These are phyloP conservation scores for Latrodectus geometricus DNA, from an alignment of 1,140 invertebrate genomes.

Conservation along the genomic window DNA sequence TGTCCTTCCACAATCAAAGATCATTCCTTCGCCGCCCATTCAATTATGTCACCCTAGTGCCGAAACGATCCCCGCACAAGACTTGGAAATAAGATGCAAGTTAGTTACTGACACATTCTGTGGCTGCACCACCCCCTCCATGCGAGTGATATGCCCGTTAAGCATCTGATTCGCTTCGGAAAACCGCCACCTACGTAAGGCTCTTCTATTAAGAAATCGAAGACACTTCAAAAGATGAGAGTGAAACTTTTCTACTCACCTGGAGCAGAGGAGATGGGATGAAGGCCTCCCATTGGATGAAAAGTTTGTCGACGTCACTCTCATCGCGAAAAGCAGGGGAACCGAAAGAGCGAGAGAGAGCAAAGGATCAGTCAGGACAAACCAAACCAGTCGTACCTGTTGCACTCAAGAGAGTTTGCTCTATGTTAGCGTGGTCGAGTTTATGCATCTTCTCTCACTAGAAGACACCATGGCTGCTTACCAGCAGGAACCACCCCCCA, in stretches of 20 bases:
- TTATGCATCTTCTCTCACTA: conserved; percentile 32
- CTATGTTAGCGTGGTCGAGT: not conserved
- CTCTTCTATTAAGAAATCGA: not conserved
- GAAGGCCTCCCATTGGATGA: conserved; percentile 25
- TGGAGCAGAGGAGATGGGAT: not conserved
- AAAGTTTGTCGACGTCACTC: conserved; percentile 28
- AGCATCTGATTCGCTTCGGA: conserved; percentile 19
- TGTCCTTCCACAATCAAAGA: too few species aligned
- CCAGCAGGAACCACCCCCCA: conserved; percentile 20
- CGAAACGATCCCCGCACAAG: too few species aligned
- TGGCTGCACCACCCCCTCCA: not conserved
- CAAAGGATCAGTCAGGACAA: conserved; percentile 11
- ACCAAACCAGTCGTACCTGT: conserved; percentile 38
- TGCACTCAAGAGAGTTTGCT: conserved; percentile 7
- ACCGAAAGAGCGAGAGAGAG: not conserved
- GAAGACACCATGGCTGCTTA: conserved; percentile 26
- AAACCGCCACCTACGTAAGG: conserved; percentile 30
- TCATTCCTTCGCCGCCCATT: too few species aligned
- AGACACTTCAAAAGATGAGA: conserved; percentile 11
- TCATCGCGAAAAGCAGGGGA: conserved; percentile 20
- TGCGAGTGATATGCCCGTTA: not conserved
- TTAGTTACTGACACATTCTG: too few species aligned
- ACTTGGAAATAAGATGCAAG: too few species aligned
- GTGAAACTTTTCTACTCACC: conserved; percentile 24
- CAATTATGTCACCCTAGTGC: too few species aligned